phyloP scores from a whole-genome alignment of 2,888 invertebrate species.

The Automeris io region DNA sequence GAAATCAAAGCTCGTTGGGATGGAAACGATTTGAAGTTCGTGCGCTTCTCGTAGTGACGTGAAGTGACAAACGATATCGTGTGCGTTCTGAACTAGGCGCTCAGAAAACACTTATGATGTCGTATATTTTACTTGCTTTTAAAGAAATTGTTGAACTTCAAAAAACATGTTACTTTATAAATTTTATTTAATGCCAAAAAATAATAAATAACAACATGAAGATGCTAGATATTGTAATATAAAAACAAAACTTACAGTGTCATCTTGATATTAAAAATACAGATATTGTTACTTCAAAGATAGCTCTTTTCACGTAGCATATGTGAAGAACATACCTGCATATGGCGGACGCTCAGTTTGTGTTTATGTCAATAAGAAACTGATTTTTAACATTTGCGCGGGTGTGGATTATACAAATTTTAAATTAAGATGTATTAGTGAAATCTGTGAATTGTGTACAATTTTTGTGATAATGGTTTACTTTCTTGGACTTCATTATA shows the following conservation, averaged over 20 bases:
- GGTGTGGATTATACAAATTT: conserved; percentile 66
- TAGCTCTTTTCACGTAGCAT: conserved; percentile 12
- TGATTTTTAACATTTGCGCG: conserved; percentile 73
- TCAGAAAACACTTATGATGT: neutral
- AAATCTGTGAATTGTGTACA: conserved; percentile 62
- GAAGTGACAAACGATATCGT: conserved; percentile 44
- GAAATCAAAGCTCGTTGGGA: conserved; percentile 76
- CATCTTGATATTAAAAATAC: too few relatives aligned
- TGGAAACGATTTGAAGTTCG: conserved; percentile 60
- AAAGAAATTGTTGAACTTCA: neutral
- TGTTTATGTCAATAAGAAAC: conserved; percentile 77
- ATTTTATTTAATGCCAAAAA: neutral
- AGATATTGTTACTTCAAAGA: too few relatives aligned
- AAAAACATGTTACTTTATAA: neutral
- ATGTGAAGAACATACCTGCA: conserved; percentile 68
- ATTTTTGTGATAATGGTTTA: conserved; percentile 69
- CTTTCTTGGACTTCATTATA: conserved; percentile 60
- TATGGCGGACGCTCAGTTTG: conserved; percentile 76
- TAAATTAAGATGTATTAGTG: conserved; percentile 63
- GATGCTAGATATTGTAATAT: too few relatives aligned
- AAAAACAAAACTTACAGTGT: too few relatives aligned
- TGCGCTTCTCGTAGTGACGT: conserved; percentile 28
- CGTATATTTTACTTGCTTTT: neutral
- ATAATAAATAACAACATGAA: neutral
- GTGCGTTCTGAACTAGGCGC: conserved; percentile 44